Evolutionary conservation across 2,113 vertebrate species (phyloP), one percentile per base, ranked within the genome.

Genomic region (Thalassoma bifasciatum): DNA sequence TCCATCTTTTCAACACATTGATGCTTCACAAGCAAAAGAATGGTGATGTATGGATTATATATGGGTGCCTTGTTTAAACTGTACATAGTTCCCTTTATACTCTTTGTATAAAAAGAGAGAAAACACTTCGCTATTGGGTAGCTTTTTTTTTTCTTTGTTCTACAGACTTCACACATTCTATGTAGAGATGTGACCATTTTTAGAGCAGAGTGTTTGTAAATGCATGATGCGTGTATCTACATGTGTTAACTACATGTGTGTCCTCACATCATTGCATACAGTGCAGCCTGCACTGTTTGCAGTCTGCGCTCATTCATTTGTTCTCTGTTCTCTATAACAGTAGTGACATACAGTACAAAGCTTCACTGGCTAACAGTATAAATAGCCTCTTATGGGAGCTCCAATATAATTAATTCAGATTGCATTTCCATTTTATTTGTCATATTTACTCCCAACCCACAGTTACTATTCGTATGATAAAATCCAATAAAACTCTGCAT

Each of bases 401-500:
- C 40, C 21, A 50, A 46, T 42, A 46, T 62, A 2, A 83, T 71
- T 40, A 72, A 78, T 58, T 50, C 23, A 19, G 24, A 38, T 58
- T 76, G 24, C 56, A 36, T 76, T 54, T 70, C 19, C 57, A 52
- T 83, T 79, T 62, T 47, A 76, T 83, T 74, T 81, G 42, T 75
- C 69, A 61, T 34, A 67, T 81, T 74, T 63, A 74, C 37, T 79
- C 34, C 36, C 49, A 66, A 65, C n/a, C 30, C 52, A 24, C 0
- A 12, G 11, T 66, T 59, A 30, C 23, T 65, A 24, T 74, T 80
- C 26, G 62, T 42, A 24, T 37, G 11, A 54, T 69, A 21, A 63
- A 63, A 69, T 59, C 26, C 36, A 79, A 72, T 66, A 57, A 62
- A 19, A 77, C 53, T 47, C 62, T 54, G 50, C 49, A 54, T 77